Evolutionary conservation across 2,888 invertebrate species (phyloP).

Genomic region (Osedax frankpressi): DNA sequence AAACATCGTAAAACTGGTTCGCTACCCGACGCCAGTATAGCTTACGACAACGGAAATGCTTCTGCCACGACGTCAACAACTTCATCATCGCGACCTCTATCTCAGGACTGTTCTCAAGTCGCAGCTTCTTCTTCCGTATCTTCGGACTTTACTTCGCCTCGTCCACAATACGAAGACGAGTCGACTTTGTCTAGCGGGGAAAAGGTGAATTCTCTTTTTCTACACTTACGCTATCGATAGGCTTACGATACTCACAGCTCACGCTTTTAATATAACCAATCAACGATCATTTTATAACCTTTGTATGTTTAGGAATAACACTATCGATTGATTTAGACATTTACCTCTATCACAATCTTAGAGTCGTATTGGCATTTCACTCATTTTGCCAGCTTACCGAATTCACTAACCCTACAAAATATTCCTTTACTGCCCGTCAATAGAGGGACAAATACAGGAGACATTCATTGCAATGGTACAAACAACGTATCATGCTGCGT

Average conservation of each 20-base stretch:
- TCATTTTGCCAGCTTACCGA: too few relatives aligned
- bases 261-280: too few relatives aligned
- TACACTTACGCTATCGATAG: too few relatives aligned
- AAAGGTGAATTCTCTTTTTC: too few relatives aligned
- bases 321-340: too few relatives aligned
- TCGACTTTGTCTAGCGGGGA: neutral
- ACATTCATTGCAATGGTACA: neutral
- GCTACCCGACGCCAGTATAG: neutral
- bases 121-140: neutral
- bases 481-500: neutral
- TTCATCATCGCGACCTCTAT: neutral
- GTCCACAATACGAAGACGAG: neutral
- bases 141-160: neutral
- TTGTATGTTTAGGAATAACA: too few relatives aligned
- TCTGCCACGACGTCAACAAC: neutral
- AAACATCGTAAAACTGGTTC: neutral
- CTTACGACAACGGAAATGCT: neutral
- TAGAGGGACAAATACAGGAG: neutral
- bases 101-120: neutral
- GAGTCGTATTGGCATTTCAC: too few relatives aligned
- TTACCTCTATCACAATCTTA: too few relatives aligned
- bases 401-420: too few relatives aligned
- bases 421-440: too few relatives aligned
- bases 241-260: too few relatives aligned
- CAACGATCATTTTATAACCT: too few relatives aligned